Evolutionary conservation across 2,888 invertebrate genomes (phyloP), one percentile per base, ranked within the genome.

Genomic region (Orchesellides sinensis): DNA sequence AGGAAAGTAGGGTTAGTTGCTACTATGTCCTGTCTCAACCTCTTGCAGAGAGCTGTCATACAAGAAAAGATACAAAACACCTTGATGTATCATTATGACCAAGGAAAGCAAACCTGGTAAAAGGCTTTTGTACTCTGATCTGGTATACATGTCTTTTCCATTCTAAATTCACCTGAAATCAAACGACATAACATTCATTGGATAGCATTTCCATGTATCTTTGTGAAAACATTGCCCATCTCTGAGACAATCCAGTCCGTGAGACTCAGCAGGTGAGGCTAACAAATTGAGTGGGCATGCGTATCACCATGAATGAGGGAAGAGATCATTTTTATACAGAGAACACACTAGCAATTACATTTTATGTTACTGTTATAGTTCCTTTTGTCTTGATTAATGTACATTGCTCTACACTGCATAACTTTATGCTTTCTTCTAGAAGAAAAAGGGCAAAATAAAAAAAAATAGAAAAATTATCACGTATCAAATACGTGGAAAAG

Each of bases 341-440:
- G 17, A 19, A 32, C 61, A 45, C 65, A 29, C 4, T 12, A 21
- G 45, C 45, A 65, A 65, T 65, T 65, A 65, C 65, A 65, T 65
- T 65, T 65, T 45, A 65, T 65, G 65, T 65, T 45, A 65, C 45
- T 65, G 45, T 65, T 65, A 65, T 45, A 45, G 65, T 65, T 65
- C 21, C 65, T 23, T 21, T 65, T 61, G 32, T 45, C 65, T 65
- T 65, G 65, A 65, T 65, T 65, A 65, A 65, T 65, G 61, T 65
- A 10, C 65, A 65, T 54, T 19, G 4, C 14, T 8, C 25, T 25
- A 23, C 54, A 54, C 10, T 54, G 45, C 32, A 63, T 29, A 19
- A 54, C 25, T 54, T 54, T 54, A 21, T 47, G 12, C 54, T 12
- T 54, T 49, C 19, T 17, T 8, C 49, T 17, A 66, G 29, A 35